phyloP scores from a whole-genome alignment of 1,140 invertebrate species.

The Neotoxoptera formosana region DNA sequence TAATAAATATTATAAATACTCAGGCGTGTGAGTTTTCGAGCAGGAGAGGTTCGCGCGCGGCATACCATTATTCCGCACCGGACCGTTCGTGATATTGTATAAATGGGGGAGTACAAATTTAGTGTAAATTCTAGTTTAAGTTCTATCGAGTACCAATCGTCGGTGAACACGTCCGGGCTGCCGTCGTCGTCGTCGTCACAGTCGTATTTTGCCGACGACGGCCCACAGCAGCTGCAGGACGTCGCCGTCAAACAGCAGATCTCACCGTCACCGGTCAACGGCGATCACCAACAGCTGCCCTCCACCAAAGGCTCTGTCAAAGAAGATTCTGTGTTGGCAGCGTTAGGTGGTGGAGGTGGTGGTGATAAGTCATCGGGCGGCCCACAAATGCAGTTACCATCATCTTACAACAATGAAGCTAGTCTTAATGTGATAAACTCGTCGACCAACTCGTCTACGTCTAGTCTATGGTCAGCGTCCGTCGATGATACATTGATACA shows the following conservation, averaged over 20 bases:
- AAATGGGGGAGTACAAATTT: conserved; percentile 58
- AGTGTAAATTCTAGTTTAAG: conserved; percentile 57
- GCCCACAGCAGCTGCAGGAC: conserved; percentile 39
- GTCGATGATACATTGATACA: conserved; percentile 56
- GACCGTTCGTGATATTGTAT: conserved; percentile 25
- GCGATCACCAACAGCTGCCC: conserved; percentile 52
- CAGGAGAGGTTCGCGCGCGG: background rate
- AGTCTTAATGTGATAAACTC: conserved; percentile 55
- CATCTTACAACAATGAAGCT: conserved; percentile 47
- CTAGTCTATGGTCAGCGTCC: conserved; percentile 54
- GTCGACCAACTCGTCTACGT: conserved; percentile 55
- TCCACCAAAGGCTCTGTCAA: background rate
- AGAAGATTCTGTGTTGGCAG: conserved; percentile 48
- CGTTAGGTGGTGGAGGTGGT: conserved; percentile 14
- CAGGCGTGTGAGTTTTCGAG: background rate
- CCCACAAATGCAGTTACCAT: conserved; percentile 52
- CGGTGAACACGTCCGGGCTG: conserved; percentile 51
- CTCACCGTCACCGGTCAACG: conserved; percentile 53
- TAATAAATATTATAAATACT: background rate
- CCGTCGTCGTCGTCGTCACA: conserved; percentile 42
- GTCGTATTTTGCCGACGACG: conserved; percentile 50
- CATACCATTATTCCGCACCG: conserved; percentile 14
- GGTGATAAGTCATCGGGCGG: conserved; percentile 43
- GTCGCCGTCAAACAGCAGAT: conserved; percentile 47
- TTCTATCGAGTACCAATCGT: conserved; percentile 56